Conservation (phyloP, 2,113 vertebrate genomes). For the Gymnarchus niloticus region DNA sequence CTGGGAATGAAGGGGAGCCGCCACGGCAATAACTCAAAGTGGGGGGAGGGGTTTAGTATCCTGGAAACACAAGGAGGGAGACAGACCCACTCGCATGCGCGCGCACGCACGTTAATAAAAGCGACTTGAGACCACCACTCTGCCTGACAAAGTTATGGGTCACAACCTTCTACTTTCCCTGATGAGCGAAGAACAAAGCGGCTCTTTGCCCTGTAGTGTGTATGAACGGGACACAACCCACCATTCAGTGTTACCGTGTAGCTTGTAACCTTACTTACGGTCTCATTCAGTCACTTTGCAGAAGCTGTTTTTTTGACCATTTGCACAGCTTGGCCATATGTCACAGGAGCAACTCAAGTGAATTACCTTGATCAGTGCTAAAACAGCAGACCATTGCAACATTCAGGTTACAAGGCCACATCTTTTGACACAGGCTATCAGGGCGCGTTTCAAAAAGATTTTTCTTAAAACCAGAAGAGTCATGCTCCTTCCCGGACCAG, state of each 20-base stretch:
- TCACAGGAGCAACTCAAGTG: neutral
- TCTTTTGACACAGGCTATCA: neutral
- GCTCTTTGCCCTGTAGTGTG: too few species aligned
- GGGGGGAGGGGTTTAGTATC: neutral
- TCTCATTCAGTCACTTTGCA: neutral
- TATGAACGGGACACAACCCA: too few species aligned
- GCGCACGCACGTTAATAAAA: neutral
- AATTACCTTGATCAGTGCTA: neutral
- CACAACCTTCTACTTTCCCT: too few species aligned
- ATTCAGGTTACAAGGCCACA: neutral
- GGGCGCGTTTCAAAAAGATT: neutral
- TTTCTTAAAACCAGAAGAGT: neutral
- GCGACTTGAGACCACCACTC: too few species aligned
- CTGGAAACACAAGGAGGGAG: neutral
- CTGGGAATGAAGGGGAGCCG: slow-evolving; percentile 33
- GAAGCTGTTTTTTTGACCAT: neutral
- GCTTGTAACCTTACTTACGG: neutral
- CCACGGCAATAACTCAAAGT: neutral
- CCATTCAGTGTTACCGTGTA: neutral
- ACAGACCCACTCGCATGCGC: slow-evolving; percentile 11
- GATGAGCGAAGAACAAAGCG: too few species aligned
- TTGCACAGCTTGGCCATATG: neutral
- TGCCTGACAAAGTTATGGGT: too few species aligned
- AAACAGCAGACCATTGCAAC: neutral
- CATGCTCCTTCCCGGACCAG: neutral